Conservation (phyloP, 2,113 vertebrate genomes). For the Leptosomus discolor region DNA sequence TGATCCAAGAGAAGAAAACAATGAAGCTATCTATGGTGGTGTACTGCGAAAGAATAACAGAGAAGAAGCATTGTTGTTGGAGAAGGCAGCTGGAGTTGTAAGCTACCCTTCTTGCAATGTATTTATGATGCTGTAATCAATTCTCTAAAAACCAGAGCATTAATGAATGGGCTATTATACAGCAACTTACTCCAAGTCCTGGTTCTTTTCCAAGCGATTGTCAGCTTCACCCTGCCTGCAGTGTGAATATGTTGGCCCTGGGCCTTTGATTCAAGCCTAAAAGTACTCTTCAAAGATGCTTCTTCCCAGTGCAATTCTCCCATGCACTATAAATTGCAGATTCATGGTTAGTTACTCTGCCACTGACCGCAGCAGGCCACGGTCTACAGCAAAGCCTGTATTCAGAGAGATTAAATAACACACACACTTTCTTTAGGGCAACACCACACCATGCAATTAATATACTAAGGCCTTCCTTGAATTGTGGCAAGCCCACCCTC, state of each 20-base stretch:
- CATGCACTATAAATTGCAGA: background rate
- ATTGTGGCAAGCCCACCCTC: background rate
- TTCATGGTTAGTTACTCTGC: background rate
- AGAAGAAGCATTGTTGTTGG: background rate
- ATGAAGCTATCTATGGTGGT: background rate
- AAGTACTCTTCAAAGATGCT: background rate
- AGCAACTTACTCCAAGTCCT: background rate
- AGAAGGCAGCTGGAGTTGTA: background rate
- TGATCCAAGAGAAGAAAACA: slow-evolving; percentile 27
- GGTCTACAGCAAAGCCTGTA: background rate
- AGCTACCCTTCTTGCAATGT: background rate
- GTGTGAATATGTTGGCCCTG: background rate
- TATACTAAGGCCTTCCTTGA: background rate
- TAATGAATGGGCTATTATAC: background rate
- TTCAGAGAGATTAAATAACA: background rate
- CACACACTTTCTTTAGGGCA: background rate
- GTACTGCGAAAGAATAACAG: background rate
- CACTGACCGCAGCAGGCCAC: background rate
- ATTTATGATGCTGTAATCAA: background rate
- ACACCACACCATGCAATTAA: background rate
- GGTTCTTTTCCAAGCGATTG: background rate
- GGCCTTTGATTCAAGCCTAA: background rate
- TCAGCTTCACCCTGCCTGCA: background rate
- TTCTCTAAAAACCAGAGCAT: background rate
- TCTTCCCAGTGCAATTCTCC: background rate